Evolutionary conservation across 2,888 invertebrate genomes (phyloP), one percentile per base, ranked within the genome.

Genomic region (Agrochola lychnidis): DNA sequence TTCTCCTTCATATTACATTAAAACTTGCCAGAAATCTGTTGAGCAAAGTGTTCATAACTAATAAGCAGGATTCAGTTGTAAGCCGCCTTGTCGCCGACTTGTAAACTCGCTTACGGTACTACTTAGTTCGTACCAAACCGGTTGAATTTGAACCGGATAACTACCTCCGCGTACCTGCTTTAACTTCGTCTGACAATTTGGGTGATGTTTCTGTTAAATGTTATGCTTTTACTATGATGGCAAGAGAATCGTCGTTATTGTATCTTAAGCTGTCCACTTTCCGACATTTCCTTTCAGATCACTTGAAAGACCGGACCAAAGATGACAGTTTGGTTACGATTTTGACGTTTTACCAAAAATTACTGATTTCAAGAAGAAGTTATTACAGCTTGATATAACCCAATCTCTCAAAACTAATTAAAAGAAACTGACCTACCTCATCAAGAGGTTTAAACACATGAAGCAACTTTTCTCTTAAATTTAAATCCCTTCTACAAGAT

Each of bases 1-100:
- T 40, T 42, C 25, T 56, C 56, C 6, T 9, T 51, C 30, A 59
- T 64, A 72, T 45, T 51, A 73, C 69, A 66, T 70, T 45, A 56
- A 73, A 81, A 73, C 61, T 84, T 73, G 3, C 10, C 25, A 12
- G 68, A 62, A 71, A 71, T 67, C 57, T 56, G 59, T 69, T 48
- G 36, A 51, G 67, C 53, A 81, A 79, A 71, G 67, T 73, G 40
- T 70, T 85, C 70, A 81, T 81, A 70, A 74, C 61, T 74, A 81
- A 74, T 70, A 74, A 81, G 66, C 56, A 51, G 63, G 69, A 62
- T 48, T 42, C 25, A 22, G 67, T 56, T 40, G 36, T 69, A 61
- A 82, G 63, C 82, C 62, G 64, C 22, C 57, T 30, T 42, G 81
- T 84, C 75, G 30, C 40, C 19, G 42, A 63, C 61, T 84, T 70